Percentiles rank a stretch among this genome's conserved stretches.
phyloP scores from a whole-genome alignment of 2,113 vertebrate genomes.

The Leptocoma aspasia region DNA sequence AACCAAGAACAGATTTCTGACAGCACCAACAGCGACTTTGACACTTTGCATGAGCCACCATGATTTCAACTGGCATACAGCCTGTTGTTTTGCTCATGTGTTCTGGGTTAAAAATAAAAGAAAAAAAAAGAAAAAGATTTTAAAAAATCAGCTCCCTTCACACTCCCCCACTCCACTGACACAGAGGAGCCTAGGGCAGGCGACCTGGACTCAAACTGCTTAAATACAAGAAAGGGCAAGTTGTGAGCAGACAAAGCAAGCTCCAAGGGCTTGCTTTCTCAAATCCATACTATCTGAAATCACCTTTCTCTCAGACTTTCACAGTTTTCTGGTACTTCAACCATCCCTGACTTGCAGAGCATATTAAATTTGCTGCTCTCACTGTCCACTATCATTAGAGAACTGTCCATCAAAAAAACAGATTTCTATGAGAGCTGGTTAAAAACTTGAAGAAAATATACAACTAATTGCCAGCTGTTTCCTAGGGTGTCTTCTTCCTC shows the following conservation, averaged over 20 bases:
- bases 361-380: constrained; percentile 10
- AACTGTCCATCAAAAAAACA: background rate
- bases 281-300: no score
- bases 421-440: background rate
- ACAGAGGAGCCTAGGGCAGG: background rate
- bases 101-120: background rate
- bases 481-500: background rate
- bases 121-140: background rate
- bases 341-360: background rate
- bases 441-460: background rate
- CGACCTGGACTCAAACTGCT: background rate
- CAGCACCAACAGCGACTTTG: background rate
- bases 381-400: background rate
- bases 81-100: background rate
- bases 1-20: background rate
- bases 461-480: background rate
- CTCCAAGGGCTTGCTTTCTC: constrained; percentile 4
- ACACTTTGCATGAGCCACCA: background rate
- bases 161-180: background rate
- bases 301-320: constrained; percentile 13
- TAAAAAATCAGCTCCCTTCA: background rate
- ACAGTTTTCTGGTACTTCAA: background rate
- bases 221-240: background rate
- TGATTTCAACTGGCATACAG: background rate
- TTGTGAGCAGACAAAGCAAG: background rate